phyloP scores from a whole-genome alignment of 2,113 vertebrate genomes.

The Malurus melanocephalus region DNA sequence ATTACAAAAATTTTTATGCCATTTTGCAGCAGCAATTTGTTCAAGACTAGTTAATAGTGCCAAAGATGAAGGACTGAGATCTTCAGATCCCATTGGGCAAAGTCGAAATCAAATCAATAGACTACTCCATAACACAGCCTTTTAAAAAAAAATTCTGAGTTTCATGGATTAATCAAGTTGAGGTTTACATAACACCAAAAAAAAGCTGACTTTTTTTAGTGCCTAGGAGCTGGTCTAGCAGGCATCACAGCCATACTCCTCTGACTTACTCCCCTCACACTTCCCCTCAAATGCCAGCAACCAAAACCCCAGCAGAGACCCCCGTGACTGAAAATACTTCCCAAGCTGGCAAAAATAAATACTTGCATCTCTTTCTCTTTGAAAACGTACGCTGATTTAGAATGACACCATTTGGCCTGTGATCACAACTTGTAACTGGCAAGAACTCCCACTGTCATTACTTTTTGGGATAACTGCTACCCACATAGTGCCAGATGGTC shows the following conservation, averaged over 20 bases:
- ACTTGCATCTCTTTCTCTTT: background rate
- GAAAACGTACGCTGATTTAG: background rate
- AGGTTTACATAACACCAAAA: background rate
- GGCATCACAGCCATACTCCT: background rate
- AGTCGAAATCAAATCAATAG: background rate
- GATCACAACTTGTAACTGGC: conserved; percentile 67
- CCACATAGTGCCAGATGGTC: conserved; percentile 55
- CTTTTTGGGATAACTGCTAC: conserved; percentile 57
- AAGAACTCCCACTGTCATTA: conserved; percentile 58
- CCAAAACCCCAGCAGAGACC: background rate
- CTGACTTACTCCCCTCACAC: conserved; percentile 3
- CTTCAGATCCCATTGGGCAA: background rate
- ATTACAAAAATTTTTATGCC: background rate
- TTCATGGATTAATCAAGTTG: background rate
- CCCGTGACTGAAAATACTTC: background rate
- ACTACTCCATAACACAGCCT: no score
- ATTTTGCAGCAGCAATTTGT: background rate
- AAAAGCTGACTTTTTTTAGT: background rate
- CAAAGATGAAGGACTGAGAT: background rate
- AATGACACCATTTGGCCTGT: conserved; percentile 50
- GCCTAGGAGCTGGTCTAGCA: conserved; percentile 36
- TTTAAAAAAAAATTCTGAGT: background rate
- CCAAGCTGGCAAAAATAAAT: background rate
- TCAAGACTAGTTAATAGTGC: background rate
- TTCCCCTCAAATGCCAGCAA: background rate